Base-by-base conservation (phyloP, 2,797 vertebrate genomes). In the Microctenopoma steveboyesi region DNA sequence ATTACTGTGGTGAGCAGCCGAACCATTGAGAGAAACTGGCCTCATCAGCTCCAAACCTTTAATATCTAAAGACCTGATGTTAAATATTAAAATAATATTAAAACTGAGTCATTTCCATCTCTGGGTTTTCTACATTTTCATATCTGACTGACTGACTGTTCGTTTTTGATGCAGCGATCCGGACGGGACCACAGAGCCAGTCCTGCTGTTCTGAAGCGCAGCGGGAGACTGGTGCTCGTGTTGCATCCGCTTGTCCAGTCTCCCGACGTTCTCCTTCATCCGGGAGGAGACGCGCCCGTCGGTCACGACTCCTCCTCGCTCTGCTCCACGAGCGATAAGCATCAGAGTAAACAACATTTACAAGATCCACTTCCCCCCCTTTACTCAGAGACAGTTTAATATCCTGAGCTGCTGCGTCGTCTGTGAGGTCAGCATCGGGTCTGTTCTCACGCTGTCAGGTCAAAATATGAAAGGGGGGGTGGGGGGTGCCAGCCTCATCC, bases 381-480 rank as follows among this genome's bases (percentile, higher is more conserved):
- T 10, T 1, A 22, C 59, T 30, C n/a, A 4, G 0, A 46, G 72
- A 81, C 0, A 35, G 53, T 82, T 88, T 87, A 83, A 90, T 86
- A 84, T 81, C 86, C 76, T 16, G 39, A 42, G 72, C 57, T 12
- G 33, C 64, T 48, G 66, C 40, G 33, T 51, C 18, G 33, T 55
- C 68, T 55, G 37, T 16, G 64, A 82, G 83, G 86, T 84, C 60
- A 15, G 74, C 37, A 1, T 56, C 47, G 37, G 63, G 50, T 72
- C 83, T 76, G 58, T 80, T 76, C 65, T 52, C 73, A 74, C 53
- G 69, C 64, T 86, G 82, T 86, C 82, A 79, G 74, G 78, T 72
- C 84, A 79, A 79, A 83, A 76, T 82, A 90, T 84, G 78, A 73
- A 70, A 59, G 60, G 25, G 1, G 59, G 64, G 68, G 65, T 59